Conservation (phyloP, 1,140 invertebrate genomes). For the Gryllus bimaculatus region DNA sequence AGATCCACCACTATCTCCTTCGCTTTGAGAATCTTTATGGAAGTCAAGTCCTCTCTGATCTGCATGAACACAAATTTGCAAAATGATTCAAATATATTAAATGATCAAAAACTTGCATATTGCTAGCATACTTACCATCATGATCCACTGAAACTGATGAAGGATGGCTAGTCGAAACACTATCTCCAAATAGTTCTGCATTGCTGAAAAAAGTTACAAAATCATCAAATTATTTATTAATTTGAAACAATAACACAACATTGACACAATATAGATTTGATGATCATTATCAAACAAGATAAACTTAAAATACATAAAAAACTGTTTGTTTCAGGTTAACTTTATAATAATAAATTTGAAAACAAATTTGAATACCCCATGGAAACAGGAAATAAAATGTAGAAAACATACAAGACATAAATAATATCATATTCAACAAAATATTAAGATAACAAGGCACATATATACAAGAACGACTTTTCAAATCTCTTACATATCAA, state of each 20-base stretch:
- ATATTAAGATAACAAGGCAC: neutral
- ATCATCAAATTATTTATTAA: neutral
- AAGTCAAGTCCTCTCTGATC: conserved; percentile 1
- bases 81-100: neutral
- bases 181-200: neutral
- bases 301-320: no score
- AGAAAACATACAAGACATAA: no score
- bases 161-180: neutral
- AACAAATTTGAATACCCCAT: no score
- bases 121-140: neutral
- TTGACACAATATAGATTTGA: no score
- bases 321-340: no score
- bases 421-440: neutral
- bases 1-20: conserved; percentile 20
- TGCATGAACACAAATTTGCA: neutral
- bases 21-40: conserved; percentile 15
- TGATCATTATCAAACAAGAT: no score
- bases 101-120: neutral
- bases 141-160: neutral
- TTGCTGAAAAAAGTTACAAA: neutral
- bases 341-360: no score
- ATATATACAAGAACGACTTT: neutral
- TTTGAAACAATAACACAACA: no score
- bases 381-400: no score
- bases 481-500: neutral